Evolutionary conservation across 2,888 invertebrate species (phyloP).

Genomic region (Cryptocephalus primarius): DNA sequence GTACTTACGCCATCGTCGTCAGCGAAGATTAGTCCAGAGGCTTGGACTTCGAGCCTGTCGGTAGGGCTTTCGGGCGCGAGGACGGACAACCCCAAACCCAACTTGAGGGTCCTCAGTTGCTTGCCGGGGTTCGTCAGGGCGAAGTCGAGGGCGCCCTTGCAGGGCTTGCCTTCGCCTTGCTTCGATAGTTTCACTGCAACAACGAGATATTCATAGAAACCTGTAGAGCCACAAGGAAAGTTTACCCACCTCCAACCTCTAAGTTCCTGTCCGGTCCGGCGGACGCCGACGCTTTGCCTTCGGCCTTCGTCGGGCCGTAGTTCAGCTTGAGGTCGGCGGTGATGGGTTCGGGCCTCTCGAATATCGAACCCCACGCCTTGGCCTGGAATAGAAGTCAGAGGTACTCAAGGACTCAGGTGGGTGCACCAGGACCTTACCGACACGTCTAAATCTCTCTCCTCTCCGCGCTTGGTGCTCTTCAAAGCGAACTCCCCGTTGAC

Average conservation of each 20-base stretch:
- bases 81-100: conserved; percentile 32
- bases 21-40: conserved; percentile 19
- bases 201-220: background rate
- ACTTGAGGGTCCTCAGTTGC: conserved; percentile 46
- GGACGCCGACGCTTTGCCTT: too few species aligned
- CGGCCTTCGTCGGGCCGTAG: background rate
- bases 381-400: conserved; percentile 7
- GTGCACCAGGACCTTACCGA: conserved; percentile 2
- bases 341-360: conserved; percentile 25
- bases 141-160: conserved; percentile 38
- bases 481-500: conserved; percentile 20
- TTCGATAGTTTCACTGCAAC: conserved; percentile 34
- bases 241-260: too few species aligned
- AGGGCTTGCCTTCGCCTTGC: conserved; percentile 34
- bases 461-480: conserved; percentile 11
- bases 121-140: conserved; percentile 46
- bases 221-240: too few species aligned
- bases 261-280: too few species aligned
- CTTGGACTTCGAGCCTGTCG: conserved; percentile 17
- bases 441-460: conserved; percentile 4
- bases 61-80: conserved; percentile 22
- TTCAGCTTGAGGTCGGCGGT: conserved; percentile 23
- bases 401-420: too few species aligned
- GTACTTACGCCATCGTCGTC: conserved; percentile 18
- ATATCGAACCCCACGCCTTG: conserved; percentile 31